Evolutionary conservation across 2,888 invertebrate species (phyloP).

Genomic region (Drosophila quasianomalipes): DNA sequence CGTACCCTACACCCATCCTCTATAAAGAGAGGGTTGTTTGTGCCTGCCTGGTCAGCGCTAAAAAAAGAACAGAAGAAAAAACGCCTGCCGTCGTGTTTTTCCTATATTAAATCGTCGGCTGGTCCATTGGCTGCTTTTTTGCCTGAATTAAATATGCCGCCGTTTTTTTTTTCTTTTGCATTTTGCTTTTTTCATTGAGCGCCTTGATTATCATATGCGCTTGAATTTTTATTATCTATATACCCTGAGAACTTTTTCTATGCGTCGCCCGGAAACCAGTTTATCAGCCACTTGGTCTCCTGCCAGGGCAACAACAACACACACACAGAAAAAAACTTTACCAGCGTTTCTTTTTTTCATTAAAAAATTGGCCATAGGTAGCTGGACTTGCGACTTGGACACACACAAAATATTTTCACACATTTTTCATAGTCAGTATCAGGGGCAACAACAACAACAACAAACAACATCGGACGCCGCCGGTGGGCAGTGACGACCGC

Average conservation of each 20-base stretch:
- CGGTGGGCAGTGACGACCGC: constrained; percentile 77
- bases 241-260: constrained; percentile 85
- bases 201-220: constrained; percentile 82
- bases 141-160: constrained; percentile 77
- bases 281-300: constrained; percentile 77
- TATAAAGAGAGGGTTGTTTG: constrained; percentile 66
- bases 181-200: constrained; percentile 47
- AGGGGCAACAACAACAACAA: constrained; percentile 42
- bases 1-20: constrained; percentile 68
- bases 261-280: constrained; percentile 75
- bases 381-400: constrained; percentile 49
- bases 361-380: constrained; percentile 68
- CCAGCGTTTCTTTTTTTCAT: constrained; percentile 62
- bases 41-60: constrained; percentile 52
- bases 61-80: constrained; percentile 23
- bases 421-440: constrained; percentile 84
- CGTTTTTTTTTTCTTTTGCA: constrained; percentile 51
- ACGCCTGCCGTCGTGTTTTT: constrained; percentile 76
- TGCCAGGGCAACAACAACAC: constrained; percentile 67
- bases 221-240: constrained; percentile 84
- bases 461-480: constrained; percentile 8
- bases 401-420: constrained; percentile 82
- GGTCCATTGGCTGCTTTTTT: constrained; percentile 64
- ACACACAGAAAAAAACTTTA: constrained; percentile 11
- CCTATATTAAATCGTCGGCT: constrained; percentile 81